Evolutionary conservation across 1,140 invertebrate species (phyloP).

Genomic region (Ceratosolen solmsi): DNA sequence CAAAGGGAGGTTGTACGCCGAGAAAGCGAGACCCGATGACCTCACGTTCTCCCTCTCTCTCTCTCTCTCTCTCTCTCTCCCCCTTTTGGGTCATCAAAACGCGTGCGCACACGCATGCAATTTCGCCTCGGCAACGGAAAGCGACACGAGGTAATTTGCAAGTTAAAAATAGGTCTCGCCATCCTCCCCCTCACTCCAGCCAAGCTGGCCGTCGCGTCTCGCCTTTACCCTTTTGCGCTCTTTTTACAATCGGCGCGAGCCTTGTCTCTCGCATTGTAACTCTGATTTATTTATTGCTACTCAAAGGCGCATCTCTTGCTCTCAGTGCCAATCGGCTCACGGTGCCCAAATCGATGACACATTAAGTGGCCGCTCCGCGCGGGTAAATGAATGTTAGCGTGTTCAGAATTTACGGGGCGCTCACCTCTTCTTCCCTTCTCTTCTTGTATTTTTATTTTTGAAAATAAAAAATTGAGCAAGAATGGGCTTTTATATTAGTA

Average conservation of each 20-base stretch:
- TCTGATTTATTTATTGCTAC: conserved; percentile 30
- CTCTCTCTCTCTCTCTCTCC: neutral
- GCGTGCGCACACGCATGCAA: conserved; percentile 15
- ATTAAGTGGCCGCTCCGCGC: neutral
- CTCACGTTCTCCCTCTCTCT: neutral
- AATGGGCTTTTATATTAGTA: neutral
- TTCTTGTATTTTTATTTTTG: neutral
- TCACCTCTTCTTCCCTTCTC: neutral
- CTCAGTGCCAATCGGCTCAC: neutral
- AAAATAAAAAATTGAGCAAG: conserved; percentile 9
- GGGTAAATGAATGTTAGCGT: conserved; percentile 4
- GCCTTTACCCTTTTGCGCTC: neutral
- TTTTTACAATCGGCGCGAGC: conserved; percentile 3
- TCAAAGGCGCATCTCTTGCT: conserved; percentile 8
- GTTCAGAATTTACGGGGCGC: conserved; percentile 3
- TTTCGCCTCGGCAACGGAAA: conserved; percentile 11
- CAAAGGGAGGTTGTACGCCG: neutral
- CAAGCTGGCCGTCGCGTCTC: conserved; percentile 1
- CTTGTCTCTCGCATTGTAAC: conserved; percentile 8
- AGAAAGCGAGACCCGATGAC: conserved; percentile 31
- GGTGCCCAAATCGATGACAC: conserved; percentile 24
- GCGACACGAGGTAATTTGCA: conserved; percentile 23
- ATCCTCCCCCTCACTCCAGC: neutral
- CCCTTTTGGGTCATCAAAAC: neutral
- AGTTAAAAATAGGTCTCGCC: conserved; percentile 29